A percentile compares a stretch with the other conserved stretches of the same genome.
Evolutionary conservation across 1,140 invertebrate species (phyloP).

Genomic region (Caenorhabditis inopinata): DNA sequence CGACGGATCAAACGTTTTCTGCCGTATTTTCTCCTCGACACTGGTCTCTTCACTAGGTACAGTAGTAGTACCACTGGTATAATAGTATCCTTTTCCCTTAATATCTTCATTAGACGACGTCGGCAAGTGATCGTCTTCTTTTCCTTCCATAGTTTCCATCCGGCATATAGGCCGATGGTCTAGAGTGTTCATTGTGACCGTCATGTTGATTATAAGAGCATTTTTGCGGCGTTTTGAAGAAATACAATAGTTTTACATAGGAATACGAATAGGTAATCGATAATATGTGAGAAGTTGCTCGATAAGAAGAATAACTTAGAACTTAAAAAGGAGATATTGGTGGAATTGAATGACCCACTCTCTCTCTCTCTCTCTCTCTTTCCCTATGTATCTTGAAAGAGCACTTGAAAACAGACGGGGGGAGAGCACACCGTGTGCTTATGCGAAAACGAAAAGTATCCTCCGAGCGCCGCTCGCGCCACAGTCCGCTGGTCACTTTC

Average conservation of each 20-base stretch:
- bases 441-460: constrained; percentile 27
- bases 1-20: constrained; percentile 19
- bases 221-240: background rate
- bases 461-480: background rate
- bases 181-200: background rate
- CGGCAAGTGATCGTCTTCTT: background rate
- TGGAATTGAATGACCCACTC: constrained; percentile 19
- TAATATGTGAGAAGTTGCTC: background rate
- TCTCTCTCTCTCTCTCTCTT: too few relatives aligned
- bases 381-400: constrained; percentile 27
- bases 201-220: background rate
- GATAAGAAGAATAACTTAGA: too few relatives aligned
- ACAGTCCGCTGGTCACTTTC: constrained; percentile 1
- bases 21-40: background rate
- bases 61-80: background rate
- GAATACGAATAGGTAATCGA: background rate
- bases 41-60: background rate
- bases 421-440: background rate
- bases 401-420: background rate
- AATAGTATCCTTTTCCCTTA: constrained; percentile 12
- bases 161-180: background rate
- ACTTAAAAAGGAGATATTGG: background rate
- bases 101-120: background rate
- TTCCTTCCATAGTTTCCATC: background rate
- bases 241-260: too few relatives aligned